Evolutionary conservation across 2,888 invertebrate genomes (phyloP).

Genomic region (Drosophila antonietae): DNA sequence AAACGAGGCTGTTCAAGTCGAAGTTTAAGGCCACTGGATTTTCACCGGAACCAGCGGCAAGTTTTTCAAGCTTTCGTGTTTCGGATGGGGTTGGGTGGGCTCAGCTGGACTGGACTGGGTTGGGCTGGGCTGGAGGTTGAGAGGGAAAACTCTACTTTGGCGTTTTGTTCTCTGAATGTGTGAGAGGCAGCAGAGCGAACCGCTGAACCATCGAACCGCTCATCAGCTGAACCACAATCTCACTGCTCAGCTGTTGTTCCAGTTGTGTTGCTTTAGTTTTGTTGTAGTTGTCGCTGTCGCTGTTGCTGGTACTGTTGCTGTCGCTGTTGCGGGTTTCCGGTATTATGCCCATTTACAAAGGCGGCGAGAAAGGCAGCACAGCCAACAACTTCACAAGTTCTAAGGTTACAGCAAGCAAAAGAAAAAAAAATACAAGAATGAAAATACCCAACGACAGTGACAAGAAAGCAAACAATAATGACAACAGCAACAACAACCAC

Average conservation of each 20-base stretch:
- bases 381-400: conserved; percentile 67
- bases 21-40: conserved; percentile 57
- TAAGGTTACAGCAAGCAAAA: conserved; percentile 71
- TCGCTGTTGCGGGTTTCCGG: conserved; percentile 76
- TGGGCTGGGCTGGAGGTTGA: not conserved
- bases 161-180: conserved; percentile 59
- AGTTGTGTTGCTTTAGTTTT: conserved; percentile 32
- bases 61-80: conserved; percentile 40
- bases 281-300: conserved; percentile 36
- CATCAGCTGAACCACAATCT: conserved; percentile 54
- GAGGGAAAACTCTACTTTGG: conserved; percentile 38
- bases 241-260: conserved; percentile 71
- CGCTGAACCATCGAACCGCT: conserved; percentile 43
- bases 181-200: conserved; percentile 66
- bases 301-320: conserved; percentile 16
- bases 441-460: conserved; percentile 54
- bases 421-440: conserved; percentile 27
- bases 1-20: conserved; percentile 60
- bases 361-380: conserved; percentile 64
- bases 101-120: not conserved
- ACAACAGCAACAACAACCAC: conserved; percentile 21
- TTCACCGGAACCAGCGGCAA: conserved; percentile 71
- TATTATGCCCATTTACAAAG: conserved; percentile 79
- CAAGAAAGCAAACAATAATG: conserved; percentile 22
- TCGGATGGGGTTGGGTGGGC: conserved; percentile 3